These are phyloP conservation scores for Ornithorhynchus anatinus DNA, from an alignment of 2,113 vertebrate genomes.

Conservation along the genomic window DNA sequence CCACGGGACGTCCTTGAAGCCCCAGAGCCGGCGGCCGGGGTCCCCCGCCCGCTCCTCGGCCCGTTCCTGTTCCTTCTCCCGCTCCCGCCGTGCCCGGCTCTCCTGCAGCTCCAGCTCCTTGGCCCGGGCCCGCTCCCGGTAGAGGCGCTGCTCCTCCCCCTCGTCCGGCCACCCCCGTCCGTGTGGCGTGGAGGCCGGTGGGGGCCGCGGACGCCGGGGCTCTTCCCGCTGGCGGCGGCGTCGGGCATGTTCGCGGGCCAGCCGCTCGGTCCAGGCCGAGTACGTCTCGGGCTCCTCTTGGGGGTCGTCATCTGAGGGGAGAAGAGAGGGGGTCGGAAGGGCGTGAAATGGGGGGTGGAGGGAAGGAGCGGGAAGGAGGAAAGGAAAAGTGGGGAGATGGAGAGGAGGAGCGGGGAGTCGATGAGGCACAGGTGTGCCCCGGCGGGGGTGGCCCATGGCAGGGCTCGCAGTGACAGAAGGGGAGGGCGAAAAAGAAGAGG, in stretches of 20 bases:
- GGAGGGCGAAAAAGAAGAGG: background rate
- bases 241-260: constrained; percentile 75
- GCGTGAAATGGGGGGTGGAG: background rate
- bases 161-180: constrained; percentile 30
- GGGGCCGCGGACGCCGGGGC: background rate
- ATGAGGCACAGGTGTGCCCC: background rate
- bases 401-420: background rate
- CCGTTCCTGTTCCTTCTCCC: constrained; percentile 32
- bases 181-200: constrained; percentile 18
- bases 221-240: constrained; percentile 42
- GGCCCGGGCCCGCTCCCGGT: constrained; percentile 47
- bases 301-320: constrained; percentile 68
- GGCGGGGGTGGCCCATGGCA: background rate
- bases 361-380: background rate
- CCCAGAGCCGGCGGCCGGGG: constrained; percentile 64
- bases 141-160: constrained; percentile 49
- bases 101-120: constrained; percentile 40
- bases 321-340: background rate
- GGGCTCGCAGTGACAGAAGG: no score
- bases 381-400: background rate
- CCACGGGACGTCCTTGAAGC: constrained; percentile 85
- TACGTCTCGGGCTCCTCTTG: constrained; percentile 75
- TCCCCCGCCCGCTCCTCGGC: constrained; percentile 54
- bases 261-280: constrained; percentile 81
- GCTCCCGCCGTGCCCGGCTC: constrained; percentile 45